phyloP scores from a whole-genome alignment of 2,888 invertebrate species.

The Acronicta psi region DNA sequence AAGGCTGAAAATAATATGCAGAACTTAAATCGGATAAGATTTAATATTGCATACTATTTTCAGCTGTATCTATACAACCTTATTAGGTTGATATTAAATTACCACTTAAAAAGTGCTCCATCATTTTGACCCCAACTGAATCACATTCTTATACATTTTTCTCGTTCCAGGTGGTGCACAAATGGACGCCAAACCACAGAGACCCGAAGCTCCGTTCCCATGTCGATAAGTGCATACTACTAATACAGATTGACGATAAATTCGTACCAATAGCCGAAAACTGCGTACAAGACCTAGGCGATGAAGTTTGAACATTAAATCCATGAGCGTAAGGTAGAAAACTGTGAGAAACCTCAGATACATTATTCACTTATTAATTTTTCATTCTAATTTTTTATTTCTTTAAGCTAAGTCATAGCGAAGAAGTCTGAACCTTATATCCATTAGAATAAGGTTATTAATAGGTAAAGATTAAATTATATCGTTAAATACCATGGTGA shows the following conservation, averaged over 20 bases:
- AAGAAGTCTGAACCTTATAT: conserved; percentile 40
- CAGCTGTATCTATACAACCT: no score
- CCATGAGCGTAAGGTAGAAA: conserved; percentile 7
- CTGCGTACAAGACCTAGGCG: conserved; percentile 94
- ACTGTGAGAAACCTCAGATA: conserved; percentile 9
- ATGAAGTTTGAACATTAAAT: conserved; percentile 86
- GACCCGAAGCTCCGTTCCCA: conserved; percentile 96
- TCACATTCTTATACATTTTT: background rate
- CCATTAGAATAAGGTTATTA: conserved; percentile 18
- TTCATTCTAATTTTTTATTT: conserved; percentile 12
- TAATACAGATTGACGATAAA: conserved; percentile 97
- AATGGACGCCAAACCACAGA: conserved; percentile 97
- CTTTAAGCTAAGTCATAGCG: conserved; percentile 22
- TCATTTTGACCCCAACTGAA: no score
- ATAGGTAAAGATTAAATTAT: conserved; percentile 9
- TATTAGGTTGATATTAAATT: no score
- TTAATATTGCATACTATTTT: no score
- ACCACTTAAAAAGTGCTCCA: no score
- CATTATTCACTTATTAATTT: conserved; percentile 21
- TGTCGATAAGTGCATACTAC: conserved; percentile 96
- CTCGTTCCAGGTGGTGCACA: conserved; percentile 93
- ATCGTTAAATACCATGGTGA: conserved; percentile 6
- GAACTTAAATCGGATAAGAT: no score
- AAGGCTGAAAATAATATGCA: no score
- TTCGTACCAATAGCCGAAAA: conserved; percentile 97